phyloP scores from a whole-genome alignment of 2,113 vertebrate species.

The Pomatorhinus ruficollis region DNA sequence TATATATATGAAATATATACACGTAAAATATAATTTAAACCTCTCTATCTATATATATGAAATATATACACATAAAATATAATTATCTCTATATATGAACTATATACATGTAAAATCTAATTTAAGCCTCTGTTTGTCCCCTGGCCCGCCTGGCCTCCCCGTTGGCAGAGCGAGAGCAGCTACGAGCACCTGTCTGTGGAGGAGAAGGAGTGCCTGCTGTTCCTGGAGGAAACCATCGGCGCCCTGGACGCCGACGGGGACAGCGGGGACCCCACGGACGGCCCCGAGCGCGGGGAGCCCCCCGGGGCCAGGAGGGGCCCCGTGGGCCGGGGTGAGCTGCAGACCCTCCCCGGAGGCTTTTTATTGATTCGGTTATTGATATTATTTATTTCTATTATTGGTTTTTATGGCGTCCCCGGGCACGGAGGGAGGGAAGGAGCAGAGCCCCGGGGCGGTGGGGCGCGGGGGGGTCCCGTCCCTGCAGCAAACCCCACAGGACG shows the following conservation, averaged over 20 bases:
- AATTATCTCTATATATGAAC: not conserved
- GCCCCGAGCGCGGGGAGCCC: conserved; percentile 37
- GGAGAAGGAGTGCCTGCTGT: conserved; percentile 91
- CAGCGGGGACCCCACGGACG: conserved; percentile 80
- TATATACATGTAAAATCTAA: not conserved
- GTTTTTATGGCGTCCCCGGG: too few relatives aligned
- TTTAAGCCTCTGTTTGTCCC: not conserved
- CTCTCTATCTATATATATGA: too few relatives aligned
- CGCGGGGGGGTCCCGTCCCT: accelerated
- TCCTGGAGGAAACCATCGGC: conserved; percentile 93
- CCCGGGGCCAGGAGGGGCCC: not conserved
- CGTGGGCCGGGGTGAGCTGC: conserved; percentile 35
- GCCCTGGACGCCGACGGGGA: conserved; percentile 87
- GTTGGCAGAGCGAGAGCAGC: conserved; percentile 86
- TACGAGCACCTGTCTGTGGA: conserved; percentile 89
- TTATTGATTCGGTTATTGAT: not conserved
- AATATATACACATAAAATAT: not conserved
- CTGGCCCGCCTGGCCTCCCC: too few relatives aligned
- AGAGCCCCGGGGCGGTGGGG: too few relatives aligned
- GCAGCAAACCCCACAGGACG: not conserved
- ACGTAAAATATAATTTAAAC: too few relatives aligned
- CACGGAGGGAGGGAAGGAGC: not conserved
- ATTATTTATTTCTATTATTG: too few relatives aligned
- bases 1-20: too few relatives aligned
- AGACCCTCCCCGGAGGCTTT: too few relatives aligned